These are phyloP conservation scores for Heliconius himera DNA, from an alignment of 1,140 invertebrate genomes.

Conservation along the genomic window DNA sequence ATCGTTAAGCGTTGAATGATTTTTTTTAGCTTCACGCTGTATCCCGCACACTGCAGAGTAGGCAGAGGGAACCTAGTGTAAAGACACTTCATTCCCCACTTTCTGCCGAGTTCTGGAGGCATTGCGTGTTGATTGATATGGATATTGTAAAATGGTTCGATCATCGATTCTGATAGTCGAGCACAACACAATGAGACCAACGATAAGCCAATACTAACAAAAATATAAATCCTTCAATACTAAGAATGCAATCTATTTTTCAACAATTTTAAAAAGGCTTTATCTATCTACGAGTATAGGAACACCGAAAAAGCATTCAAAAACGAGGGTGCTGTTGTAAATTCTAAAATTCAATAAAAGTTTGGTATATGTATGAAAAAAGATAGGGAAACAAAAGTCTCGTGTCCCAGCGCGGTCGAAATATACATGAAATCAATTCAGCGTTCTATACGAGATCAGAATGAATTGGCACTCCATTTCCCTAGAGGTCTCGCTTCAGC, in stretches of 20 bases:
- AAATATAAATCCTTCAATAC: neutral
- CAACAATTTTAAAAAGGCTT: neutral
- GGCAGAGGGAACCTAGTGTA: too few relatives aligned
- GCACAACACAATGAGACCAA: too few relatives aligned
- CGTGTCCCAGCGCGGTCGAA: constrained; percentile 33
- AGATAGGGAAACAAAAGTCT: constrained; percentile 24
- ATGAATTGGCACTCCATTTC: constrained; percentile 55
- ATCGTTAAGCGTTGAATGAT: too few relatives aligned
- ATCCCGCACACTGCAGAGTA: too few relatives aligned
- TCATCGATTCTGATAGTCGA: too few relatives aligned
- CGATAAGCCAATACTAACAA: neutral
- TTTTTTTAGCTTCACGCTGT: too few relatives aligned
- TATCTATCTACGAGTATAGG: neutral
- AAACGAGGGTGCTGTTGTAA: constrained; percentile 26
- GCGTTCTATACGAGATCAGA: constrained; percentile 49
- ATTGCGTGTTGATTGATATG: too few relatives aligned
- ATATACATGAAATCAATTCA: constrained; percentile 54
- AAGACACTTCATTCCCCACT: too few relatives aligned
- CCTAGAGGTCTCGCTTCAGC: constrained; percentile 53
- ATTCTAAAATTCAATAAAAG: constrained; percentile 27
- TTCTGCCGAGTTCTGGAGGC: too few relatives aligned
- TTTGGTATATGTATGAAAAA: constrained; percentile 31
- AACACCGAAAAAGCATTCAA: neutral
- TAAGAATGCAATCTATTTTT: neutral
- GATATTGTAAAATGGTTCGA: too few relatives aligned